Evolutionary conservation across 2,888 invertebrate species (phyloP), one percentile per base, ranked within the genome.

Genomic region (Thelaira solivaga): DNA sequence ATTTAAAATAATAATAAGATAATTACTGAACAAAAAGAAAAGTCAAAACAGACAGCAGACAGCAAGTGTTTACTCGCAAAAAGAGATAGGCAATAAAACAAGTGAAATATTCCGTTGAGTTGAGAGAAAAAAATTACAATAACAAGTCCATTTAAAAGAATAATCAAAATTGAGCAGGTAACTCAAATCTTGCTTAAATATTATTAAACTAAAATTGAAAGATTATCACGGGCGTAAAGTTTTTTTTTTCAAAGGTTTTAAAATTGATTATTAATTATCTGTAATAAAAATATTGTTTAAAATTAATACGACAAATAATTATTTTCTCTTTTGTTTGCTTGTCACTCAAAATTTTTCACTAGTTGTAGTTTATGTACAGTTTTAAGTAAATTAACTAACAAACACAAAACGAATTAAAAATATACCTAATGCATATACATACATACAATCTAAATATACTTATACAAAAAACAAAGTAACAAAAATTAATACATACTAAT

Each of bases 321-420:
- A 7, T 13, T 39, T 39, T 13, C 6, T 39, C 13, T 13, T 39
- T 39, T 39, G 36, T 34, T 34, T 34, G 10, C n/a, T 34, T n/a
- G n/a, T 1, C 4, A 13, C 2, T 10, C 1, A 1, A 13, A 13
- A 4, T 29, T 16, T 6, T 26, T 36, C 11, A 6, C 22, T 2
- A 45, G 49, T 78, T 78, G 39, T 80, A 80, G 65, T 73, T 73
- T 80, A 71, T 80, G 77, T 77, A 80, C 69, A 71, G 75, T 43
- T 59, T 74, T 80, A 81, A 79, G 79, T 71, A 71, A 74, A 34
- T 59, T 20, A 67, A 59, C 43, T 34, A 62, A 53, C 43, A 41
- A 45, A 41, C 24, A 31, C 29, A 10, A 51, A 51, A 20, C n/a
- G 6, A 51, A 47, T 26, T n/a, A n/a, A n/a, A 51, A 26, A 22